phyloP scores from a whole-genome alignment of 2,113 vertebrate genomes.

The Lanius ludovicianus region DNA sequence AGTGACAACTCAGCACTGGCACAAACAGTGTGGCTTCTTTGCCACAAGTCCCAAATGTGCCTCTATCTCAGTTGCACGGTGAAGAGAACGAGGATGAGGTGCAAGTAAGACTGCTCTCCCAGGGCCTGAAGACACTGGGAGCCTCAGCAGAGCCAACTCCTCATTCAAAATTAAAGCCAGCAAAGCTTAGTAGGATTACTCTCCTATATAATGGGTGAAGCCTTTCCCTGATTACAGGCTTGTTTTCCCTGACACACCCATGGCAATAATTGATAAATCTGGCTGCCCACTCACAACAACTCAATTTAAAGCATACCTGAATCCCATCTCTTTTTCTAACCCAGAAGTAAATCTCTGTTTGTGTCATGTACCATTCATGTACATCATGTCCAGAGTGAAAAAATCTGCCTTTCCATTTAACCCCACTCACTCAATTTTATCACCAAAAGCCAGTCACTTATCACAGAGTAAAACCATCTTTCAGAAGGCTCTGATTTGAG shows the following conservation, averaged over 20 bases:
- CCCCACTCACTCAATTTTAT: background rate
- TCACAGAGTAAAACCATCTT: background rate
- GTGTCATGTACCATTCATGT: rapidly evolving
- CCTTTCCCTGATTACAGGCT: background rate
- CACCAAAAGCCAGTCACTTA: background rate
- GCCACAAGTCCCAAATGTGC: background rate
- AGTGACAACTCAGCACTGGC: background rate
- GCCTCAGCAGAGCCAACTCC: background rate
- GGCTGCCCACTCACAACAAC: background rate
- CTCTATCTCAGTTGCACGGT: background rate
- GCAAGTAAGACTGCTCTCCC: background rate
- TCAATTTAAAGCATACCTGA: background rate
- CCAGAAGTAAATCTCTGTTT: background rate
- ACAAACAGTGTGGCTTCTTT: rapidly evolving
- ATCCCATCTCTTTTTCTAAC: background rate
- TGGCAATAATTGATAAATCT: background rate
- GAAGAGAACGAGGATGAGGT: background rate
- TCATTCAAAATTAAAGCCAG: background rate
- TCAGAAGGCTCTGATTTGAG: background rate
- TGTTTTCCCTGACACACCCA: background rate
- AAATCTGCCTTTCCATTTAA: background rate
- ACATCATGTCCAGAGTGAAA: background rate
- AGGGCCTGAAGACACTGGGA: background rate
- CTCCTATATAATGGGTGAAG: background rate
- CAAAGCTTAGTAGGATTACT: background rate